Evolutionary conservation across 1,140 invertebrate species (phyloP).

Genomic region (Drosophila ironensis): DNA sequence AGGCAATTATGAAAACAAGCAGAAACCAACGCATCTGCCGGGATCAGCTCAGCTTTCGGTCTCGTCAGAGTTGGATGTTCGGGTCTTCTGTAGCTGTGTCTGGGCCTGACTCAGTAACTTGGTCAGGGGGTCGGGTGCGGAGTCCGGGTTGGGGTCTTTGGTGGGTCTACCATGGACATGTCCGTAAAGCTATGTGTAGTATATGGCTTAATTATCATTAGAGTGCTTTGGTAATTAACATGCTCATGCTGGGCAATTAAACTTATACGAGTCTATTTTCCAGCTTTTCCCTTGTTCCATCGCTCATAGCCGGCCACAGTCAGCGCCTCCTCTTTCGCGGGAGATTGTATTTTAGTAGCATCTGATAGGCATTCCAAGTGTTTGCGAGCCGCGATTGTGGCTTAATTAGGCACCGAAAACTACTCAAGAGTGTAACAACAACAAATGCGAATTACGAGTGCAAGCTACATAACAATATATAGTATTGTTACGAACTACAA

Average conservation of each 20-base stretch:
- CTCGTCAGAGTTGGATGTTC: neutral
- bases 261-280: conserved; percentile 32
- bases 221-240: conserved; percentile 64
- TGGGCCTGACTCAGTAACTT: neutral
- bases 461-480: conserved; percentile 42
- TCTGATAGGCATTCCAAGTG: conserved; percentile 15
- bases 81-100: neutral
- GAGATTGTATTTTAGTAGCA: conserved; percentile 37
- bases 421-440: conserved; percentile 35
- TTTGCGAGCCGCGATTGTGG: conserved; percentile 14
- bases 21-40: conserved; percentile 21
- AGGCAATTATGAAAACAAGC: conserved; percentile 22
- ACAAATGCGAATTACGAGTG: conserved; percentile 47
- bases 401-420: conserved; percentile 54
- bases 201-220: conserved; percentile 74
- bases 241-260: conserved; percentile 67
- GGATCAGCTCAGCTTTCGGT: conserved; percentile 32
- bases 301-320: conserved; percentile 22
- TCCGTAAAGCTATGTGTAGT: conserved; percentile 64
- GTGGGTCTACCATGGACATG: conserved; percentile 23
- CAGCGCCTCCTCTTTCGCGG: conserved; percentile 27
- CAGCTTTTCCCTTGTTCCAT: conserved; percentile 5
- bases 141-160: conserved; percentile 12
- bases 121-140: neutral
- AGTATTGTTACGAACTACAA: conserved; percentile 37